phyloP scores from a whole-genome alignment of 1,140 invertebrate species.

The Musca domestica region DNA sequence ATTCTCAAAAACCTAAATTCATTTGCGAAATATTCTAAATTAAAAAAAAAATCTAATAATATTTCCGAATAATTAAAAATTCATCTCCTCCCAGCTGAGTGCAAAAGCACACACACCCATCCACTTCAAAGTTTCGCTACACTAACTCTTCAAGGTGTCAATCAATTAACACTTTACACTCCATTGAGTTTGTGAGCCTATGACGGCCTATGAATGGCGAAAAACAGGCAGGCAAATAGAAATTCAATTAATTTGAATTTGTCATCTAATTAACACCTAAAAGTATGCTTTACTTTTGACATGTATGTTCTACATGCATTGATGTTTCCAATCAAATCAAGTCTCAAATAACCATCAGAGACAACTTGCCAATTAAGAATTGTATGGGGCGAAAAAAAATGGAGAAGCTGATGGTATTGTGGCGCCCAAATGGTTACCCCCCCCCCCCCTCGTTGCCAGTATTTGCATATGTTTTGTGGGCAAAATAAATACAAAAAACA shows the following conservation, averaged over 20 bases:
- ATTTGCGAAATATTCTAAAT: no score
- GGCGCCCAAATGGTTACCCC: neutral
- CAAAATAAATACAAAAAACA: neutral
- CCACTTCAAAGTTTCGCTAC: no score
- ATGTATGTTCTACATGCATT: neutral
- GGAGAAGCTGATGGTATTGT: neutral
- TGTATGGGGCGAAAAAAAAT: neutral
- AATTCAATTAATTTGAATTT: conserved; percentile 50
- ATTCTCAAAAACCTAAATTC: no score
- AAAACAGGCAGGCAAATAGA: neutral
- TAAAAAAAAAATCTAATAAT: no score
- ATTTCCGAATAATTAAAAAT: no score
- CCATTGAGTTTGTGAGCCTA: neutral
- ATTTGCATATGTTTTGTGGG: no score
- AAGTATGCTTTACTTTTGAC: conserved; percentile 20
- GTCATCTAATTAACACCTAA: conserved; percentile 50
- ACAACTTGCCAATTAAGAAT: conserved; percentile 23
- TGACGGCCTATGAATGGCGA: no score
- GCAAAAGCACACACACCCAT: no score
- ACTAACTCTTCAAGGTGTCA: neutral
- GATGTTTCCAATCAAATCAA: conserved; percentile 5
- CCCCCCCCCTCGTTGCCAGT: no score
- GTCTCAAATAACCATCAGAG: neutral
- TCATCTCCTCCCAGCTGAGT: no score
- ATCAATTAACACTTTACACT: conserved; percentile 17